Base-by-base conservation (phyloP, 2,113 vertebrate species). In the Eptesicus fuscus region DNA sequence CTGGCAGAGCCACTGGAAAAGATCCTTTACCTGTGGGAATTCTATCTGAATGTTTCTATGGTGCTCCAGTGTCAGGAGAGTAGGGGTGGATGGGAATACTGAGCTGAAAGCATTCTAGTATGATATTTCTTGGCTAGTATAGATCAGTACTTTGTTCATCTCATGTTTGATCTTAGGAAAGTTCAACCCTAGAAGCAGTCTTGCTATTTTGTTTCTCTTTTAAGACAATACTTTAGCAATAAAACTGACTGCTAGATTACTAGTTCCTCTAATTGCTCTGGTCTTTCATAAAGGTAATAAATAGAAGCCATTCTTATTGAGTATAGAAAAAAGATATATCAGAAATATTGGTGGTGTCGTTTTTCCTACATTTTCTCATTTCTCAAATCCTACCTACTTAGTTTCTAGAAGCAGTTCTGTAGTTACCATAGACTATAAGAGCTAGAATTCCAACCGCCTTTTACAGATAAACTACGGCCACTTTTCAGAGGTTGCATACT, bases 21-120 rank as follows among this genome's bases (percentile, higher is more conserved):
- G 92, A 96, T 95, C 88, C 71, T 93, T 95, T 90, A 92, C 95
- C 88, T 93, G 79, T 83, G 92, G 92, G 93, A 92, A 97, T 95
- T 96, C 93, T 96, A 86, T 94, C 93, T 92, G 90, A 83, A 32
- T 44, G 94, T 97, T 97, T 95, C 95, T 95, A 73, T 96, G 95
- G 97, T 88, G 44, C 89, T 71, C 47, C n/a, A 65, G 69, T 44
- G 92, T 97, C 95, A 85, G 63, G 84, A 70, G 91, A 96, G 8
- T 73, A n/a, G 30, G 28, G 59, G 53, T 94, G 35, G 86, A 85
- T 85, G 74, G 69, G 67, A 92, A 93, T 86, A 44, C 69, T 56
- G n/a, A 87, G 47, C 32, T 89, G 37, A 96, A 83, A 77, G 90
- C 80, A 53, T 67, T 93, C 90, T 97, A 73, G 59, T 74, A 32